Base-by-base conservation (phyloP, 1,140 invertebrate species). In the Cataglyphis hispanica region DNA sequence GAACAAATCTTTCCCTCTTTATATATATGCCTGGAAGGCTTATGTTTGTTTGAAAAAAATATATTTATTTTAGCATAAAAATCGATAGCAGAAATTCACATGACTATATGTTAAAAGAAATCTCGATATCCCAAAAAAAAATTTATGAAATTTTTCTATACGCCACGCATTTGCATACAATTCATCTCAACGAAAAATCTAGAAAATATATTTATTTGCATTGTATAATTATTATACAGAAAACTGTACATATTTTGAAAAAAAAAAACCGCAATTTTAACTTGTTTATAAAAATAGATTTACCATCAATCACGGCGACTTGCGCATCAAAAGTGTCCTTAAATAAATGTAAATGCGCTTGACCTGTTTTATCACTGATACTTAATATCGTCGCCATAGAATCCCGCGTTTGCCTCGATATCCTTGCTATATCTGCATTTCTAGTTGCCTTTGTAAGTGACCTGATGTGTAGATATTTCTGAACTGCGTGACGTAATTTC, bases 401-500 rank as follows among this genome's bases (percentile, higher is more conserved):
- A n/a, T 66, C 13, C 25, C 11, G 34, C 8, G 34, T 76, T 72
- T 58, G 13, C 19, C 13, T 6, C 16, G 27, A 31, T 27, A 61
- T 43, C 19, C 27, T 46, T 46, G 46, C 53, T n/a, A 46, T n/a
- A 1, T 27, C 10, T 27, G 10, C 1, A 75, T n/a, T 34, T 34
- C 40, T n/a, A 46, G 19, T 2, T 50, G 53, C n/a, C 2, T 63
- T 37, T 50, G 43, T 22, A 8, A 19, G 34, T 80, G 63, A 61
- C 53, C 19, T 3, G 11, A 19, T 58, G 37, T 64, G n/a, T n/a
- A 37, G 6, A 34, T 19, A 11, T 1, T 40, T 7, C 37, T 70
- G n/a, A 25, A 70, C 25, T 40, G n/a, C 8, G 19, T 63, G 60
- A 77, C 22, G 61, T 74, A 87, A 77, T 72, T 70, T 80, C 16